These are phyloP conservation scores for Malurus elegans DNA, from an alignment of 2,113 vertebrate genomes.

Conservation along the genomic window DNA sequence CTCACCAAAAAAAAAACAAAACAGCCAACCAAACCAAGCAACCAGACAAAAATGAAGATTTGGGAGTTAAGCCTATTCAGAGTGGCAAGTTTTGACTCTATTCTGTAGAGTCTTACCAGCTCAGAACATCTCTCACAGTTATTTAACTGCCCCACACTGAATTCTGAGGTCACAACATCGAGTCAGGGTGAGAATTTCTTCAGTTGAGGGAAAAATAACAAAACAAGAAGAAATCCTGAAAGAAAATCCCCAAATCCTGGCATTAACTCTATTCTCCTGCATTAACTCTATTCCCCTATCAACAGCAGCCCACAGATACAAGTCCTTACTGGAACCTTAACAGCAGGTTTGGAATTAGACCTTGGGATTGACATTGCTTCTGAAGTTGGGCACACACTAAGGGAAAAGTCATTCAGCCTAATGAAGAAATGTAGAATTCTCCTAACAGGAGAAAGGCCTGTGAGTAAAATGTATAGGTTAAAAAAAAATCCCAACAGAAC, in stretches of 20 bases:
- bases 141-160: not conserved
- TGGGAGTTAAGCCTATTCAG: not conserved
- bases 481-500: accelerated
- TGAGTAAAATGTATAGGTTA: not conserved
- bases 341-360: not conserved
- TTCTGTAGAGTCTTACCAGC: not conserved
- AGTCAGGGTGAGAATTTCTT: not conserved
- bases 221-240: not conserved
- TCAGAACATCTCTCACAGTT: not conserved
- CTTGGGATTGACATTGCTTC: not conserved
- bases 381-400: not conserved
- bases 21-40: not conserved
- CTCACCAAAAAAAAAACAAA: not conserved
- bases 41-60: not conserved
- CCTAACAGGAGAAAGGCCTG: not conserved
- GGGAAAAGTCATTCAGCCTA: not conserved
- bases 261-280: not conserved
- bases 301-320: not conserved
- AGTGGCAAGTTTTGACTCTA: not conserved
- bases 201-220: not conserved
- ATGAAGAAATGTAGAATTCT: not conserved
- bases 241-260: not conserved
- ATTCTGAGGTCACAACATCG: not conserved
- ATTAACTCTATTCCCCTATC: not conserved
- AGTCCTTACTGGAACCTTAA: not conserved